A percentile compares a stretch with the other conserved stretches of the same genome.
Conservation (phyloP, 2,888 invertebrate species). For the Oxyteleia sp. region DNA sequence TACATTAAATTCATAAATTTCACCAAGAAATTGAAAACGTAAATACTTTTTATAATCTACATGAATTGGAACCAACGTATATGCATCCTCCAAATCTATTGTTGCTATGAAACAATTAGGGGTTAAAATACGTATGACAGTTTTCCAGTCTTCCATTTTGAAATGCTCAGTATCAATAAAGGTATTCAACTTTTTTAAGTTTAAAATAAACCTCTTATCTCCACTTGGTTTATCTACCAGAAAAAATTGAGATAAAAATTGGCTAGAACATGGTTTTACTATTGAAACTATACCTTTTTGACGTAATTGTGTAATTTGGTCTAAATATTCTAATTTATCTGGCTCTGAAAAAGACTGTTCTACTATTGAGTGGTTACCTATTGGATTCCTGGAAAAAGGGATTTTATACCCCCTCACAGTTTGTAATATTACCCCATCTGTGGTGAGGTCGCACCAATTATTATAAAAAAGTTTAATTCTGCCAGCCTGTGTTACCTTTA, state of each 20-base stretch:
- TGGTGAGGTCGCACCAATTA: constrained; percentile 21
- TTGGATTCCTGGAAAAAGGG: constrained; percentile 23
- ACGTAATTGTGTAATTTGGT: constrained; percentile 13
- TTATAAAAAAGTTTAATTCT: constrained; percentile 17
- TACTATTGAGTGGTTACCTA: background rate
- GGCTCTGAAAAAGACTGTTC: background rate
- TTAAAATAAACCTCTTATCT: constrained; percentile 49
- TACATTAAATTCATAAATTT: constrained; percentile 61
- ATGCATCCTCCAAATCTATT: constrained; percentile 47
- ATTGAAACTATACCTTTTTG: constrained; percentile 14
- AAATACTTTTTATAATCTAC: constrained; percentile 23
- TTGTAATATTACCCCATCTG: constrained; percentile 4
- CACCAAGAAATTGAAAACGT: constrained; percentile 47
- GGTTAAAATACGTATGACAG: background rate
- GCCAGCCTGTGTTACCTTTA: constrained; percentile 29
- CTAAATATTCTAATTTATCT: background rate
- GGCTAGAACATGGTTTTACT: background rate
- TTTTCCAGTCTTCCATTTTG: constrained; percentile 39
- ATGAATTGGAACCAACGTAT: constrained; percentile 56
- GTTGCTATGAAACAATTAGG: constrained; percentile 14
- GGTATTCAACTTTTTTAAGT: constrained; percentile 31
- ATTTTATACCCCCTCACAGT: constrained; percentile 33
- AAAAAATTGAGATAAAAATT: constrained; percentile 7
- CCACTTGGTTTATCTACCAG: constrained; percentile 18
- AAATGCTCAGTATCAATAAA: constrained; percentile 32